These are phyloP conservation scores for Tupiocoris notatus DNA, from an alignment of 2,888 invertebrate species.

Conservation along the genomic window DNA sequence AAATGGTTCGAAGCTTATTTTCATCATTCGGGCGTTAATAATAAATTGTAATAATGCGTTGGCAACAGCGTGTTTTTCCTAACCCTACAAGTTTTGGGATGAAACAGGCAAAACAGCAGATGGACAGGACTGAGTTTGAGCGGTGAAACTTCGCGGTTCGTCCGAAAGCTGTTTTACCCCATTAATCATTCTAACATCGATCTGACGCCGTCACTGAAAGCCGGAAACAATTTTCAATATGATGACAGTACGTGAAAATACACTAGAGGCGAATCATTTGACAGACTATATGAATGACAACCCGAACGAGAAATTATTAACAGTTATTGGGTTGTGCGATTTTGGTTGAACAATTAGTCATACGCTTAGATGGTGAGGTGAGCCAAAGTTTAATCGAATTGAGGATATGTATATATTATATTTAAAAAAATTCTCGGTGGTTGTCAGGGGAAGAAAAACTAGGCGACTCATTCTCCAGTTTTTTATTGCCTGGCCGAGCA, in stretches of 20 bases:
- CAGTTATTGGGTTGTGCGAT: neutral
- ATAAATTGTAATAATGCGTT: neutral
- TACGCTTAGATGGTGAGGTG: too few species aligned
- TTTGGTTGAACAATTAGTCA: too few species aligned
- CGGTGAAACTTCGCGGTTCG: neutral
- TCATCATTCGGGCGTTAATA: neutral
- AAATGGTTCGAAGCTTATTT: neutral
- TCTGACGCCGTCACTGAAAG: neutral
- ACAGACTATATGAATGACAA: too few species aligned
- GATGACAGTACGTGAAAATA: neutral
- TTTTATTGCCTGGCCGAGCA: too few species aligned
- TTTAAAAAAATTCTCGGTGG: too few species aligned
- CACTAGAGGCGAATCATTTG: too few species aligned
- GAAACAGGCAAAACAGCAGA: neutral
- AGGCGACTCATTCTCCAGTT: too few species aligned
- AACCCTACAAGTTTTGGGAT: neutral
- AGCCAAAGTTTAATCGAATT: too few species aligned
- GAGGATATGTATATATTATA: too few species aligned
- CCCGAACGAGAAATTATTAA: too few species aligned
- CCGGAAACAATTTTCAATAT: neutral
- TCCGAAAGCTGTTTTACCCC: neutral
- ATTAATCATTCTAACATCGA: neutral
- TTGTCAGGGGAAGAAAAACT: too few species aligned
- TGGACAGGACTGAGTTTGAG: neutral
- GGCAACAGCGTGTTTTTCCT: neutral